phyloP scores from a whole-genome alignment of 2,797 vertebrate genomes.

The Cossypha polioptera region DNA sequence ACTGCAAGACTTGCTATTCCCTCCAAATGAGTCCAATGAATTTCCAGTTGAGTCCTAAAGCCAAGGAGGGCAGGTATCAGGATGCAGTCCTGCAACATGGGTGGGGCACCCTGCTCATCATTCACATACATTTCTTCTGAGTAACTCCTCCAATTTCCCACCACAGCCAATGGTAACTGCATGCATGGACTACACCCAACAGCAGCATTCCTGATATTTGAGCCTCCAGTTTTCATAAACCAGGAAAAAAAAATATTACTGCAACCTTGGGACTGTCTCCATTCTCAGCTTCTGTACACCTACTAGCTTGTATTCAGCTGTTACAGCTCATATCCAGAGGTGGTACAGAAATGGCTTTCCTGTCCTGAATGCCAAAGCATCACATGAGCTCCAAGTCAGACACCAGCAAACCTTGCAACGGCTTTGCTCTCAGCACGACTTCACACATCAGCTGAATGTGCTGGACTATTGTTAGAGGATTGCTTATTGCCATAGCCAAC shows the following conservation, averaged over 20 bases:
- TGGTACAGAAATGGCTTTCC: not conserved
- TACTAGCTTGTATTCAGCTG: not conserved
- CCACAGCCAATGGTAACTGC: not conserved
- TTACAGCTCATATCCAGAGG: not conserved
- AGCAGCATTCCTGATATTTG: not conserved
- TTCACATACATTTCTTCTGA: not conserved
- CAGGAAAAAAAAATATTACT: not conserved
- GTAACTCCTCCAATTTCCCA: not conserved
- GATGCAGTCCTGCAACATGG: not conserved
- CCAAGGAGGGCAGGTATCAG: not conserved
- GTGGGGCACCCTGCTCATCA: not conserved
- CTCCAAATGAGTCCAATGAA: not conserved
- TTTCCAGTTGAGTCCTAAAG: not conserved
- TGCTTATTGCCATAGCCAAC: not conserved
- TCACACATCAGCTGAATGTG: not conserved
- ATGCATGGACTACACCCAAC: not conserved
- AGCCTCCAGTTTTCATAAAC: not conserved
- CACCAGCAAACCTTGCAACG: not conserved
- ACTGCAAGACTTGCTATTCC: not conserved
- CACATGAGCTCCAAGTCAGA: not conserved
- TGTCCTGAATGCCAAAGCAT: not conserved
- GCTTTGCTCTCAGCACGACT: not conserved
- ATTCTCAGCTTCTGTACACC: not conserved
- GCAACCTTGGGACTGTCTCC: not conserved
- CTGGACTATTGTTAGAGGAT: not conserved